Evolutionary conservation across 2,797 vertebrate genomes (phyloP), one percentile per base, ranked within the genome.

Genomic region (Heliangelus exortis): DNA sequence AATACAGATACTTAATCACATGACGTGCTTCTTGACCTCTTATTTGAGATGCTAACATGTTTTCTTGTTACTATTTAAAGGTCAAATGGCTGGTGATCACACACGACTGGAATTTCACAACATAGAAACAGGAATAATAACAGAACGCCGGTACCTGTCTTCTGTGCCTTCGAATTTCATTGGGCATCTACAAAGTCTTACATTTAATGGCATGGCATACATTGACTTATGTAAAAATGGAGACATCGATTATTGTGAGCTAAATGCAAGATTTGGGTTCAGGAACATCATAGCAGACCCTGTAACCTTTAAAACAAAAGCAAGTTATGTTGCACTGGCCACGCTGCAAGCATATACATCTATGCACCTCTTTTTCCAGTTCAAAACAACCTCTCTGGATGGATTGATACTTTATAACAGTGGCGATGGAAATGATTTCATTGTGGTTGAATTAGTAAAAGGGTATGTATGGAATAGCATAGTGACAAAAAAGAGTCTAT

Each of bases 361-460:
- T 98, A 99, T 99, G 99, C 99, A 99, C 98, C 99, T 99, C 96
- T 99, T 99, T 98, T 99, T 99, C 98, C 99, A 99, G 98, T 99
- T 99, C 97, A 99, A 99, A 98, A 99, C 99, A 65, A 99, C 99
- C 72, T 99, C 99, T 19, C 98, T 99, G 5, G 99, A 99, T 65
- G 99, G 99, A 78, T 98, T 99, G 94, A 99, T 99, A 96, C 98
- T 99, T 8, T 99, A 98, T 95, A 99, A 99, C 98, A 99, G 99
- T 51, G 99, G 99, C 8, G 99, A 99, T 96, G 99, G 99, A 67
- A 99, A 99, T 89, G 99, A 99, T 98, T 99, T 99, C 97, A 99
- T 99, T 61, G 99, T 99, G 96, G 99, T 99, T 96, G 99, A 99
- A 97, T 98, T 99, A 97, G 99, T 99, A 71, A 99, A 99, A 98